Percentiles rank a stretch among this genome's conserved stretches.
phyloP scores from a whole-genome alignment of 1,140 invertebrate species.

The Elysia chlorotica region DNA sequence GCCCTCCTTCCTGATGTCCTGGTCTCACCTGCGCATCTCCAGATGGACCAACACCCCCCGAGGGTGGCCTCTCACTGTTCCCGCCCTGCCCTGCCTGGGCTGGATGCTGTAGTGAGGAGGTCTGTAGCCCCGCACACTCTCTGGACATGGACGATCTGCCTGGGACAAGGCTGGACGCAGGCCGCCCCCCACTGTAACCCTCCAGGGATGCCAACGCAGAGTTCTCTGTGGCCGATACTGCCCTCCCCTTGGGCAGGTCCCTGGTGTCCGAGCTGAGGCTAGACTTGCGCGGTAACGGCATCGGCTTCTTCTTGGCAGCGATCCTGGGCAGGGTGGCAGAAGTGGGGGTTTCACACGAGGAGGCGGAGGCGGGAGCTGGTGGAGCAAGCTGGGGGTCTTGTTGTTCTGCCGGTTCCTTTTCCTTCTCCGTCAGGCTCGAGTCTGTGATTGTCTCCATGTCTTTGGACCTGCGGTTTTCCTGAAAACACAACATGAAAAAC shows the following conservation, averaged over 20 bases:
- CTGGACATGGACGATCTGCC: not conserved
- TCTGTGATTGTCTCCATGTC: conserved; percentile 62
- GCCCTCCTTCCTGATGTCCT: not conserved
- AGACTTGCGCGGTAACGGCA: conserved; percentile 11
- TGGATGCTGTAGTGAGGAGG: too few species aligned
- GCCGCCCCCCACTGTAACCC: not conserved
- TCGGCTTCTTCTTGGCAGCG: conserved; percentile 1
- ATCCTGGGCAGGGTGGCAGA: not conserved
- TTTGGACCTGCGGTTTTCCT: conserved; percentile 56
- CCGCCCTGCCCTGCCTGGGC: too few species aligned
- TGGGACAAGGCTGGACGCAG: not conserved
- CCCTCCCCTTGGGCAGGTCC: not conserved
- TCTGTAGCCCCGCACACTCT: too few species aligned
- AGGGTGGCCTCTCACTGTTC: not conserved
- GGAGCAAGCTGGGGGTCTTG: not conserved
- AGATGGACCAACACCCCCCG: not conserved
- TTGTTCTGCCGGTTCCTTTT: not conserved
- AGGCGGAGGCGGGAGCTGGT: not conserved
- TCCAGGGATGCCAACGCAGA: not conserved
- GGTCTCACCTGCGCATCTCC: not conserved
- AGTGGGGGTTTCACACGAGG: not conserved
- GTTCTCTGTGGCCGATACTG: not conserved
- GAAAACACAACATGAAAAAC: conserved; percentile 17
- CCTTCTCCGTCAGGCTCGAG: conserved; percentile 17
- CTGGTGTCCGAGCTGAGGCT: conserved; percentile 7